Percentiles rank a stretch among this genome's conserved stretches.
Evolutionary conservation across 2,113 vertebrate species (phyloP).

Genomic region (Todiramphus chloris): DNA sequence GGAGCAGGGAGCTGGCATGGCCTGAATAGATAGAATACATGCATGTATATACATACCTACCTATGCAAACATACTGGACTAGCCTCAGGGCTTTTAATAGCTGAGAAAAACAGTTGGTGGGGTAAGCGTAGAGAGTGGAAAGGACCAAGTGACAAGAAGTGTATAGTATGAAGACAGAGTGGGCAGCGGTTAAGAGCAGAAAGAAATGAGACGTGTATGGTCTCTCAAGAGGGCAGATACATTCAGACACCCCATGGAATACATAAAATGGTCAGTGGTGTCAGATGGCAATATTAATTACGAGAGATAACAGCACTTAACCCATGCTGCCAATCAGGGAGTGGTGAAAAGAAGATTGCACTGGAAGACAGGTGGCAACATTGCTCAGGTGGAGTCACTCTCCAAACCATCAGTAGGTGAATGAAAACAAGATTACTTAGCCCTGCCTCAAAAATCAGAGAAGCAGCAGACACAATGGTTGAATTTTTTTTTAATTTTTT

Average conservation of each 20-base stretch:
- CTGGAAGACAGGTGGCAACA: background rate
- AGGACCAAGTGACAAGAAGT: background rate
- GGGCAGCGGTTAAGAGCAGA: background rate
- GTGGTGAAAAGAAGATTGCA: background rate
- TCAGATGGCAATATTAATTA: background rate
- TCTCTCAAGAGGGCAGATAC: background rate
- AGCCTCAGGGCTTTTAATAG: background rate
- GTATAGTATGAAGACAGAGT: background rate
- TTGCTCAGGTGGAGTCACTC: background rate
- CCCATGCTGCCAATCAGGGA: background rate
- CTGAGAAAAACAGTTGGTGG: background rate
- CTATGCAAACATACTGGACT: background rate
- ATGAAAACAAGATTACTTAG: background rate
- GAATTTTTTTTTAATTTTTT: background rate
- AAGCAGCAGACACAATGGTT: background rate
- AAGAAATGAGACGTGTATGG: background rate
- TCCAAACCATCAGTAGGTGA: background rate
- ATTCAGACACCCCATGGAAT: background rate
- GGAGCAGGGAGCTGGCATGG: background rate
- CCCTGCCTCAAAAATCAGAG: background rate
- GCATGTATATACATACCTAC: too few species aligned
- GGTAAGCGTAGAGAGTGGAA: background rate
- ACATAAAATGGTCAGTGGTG: background rate
- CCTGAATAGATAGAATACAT: background rate
- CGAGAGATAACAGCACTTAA: background rate